These are phyloP conservation scores for Drosophila simulans DNA, from an alignment of 1,140 invertebrate genomes.

Conservation along the genomic window DNA sequence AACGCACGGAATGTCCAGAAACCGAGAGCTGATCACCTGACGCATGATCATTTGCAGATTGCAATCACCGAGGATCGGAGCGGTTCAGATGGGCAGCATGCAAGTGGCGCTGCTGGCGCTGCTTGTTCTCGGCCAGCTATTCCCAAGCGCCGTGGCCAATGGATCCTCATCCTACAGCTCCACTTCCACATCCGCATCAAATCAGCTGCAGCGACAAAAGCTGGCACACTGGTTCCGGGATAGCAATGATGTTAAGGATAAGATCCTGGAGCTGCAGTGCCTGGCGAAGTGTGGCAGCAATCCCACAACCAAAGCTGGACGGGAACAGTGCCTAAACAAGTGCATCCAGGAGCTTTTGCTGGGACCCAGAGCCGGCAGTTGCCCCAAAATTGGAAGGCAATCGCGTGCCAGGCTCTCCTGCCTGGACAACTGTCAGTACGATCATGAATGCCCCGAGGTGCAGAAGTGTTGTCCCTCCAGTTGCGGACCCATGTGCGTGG, in stretches of 20 bases:
- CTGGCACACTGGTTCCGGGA: slow-evolving; percentile 58
- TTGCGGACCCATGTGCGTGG: slow-evolving; percentile 88
- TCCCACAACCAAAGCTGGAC: slow-evolving; percentile 6
- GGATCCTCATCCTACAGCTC: slow-evolving; percentile 4
- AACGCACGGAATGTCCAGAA: slow-evolving; percentile 70
- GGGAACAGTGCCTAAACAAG: slow-evolving; percentile 55
- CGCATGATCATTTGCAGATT: slow-evolving; percentile 66
- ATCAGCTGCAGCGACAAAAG: slow-evolving; percentile 59
- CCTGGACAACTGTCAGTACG: slow-evolving; percentile 86
- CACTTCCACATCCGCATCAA: slow-evolving; percentile 6
- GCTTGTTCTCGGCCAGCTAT: slow-evolving; percentile 36
- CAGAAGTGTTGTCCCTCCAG: slow-evolving; percentile 88
- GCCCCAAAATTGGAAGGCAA: slow-evolving; percentile 50
- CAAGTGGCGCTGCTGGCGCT: slow-evolving; percentile 48
- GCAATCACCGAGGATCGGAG: slow-evolving; percentile 27
- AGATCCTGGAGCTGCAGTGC: slow-evolving; percentile 78
- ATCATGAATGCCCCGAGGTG: slow-evolving; percentile 88
- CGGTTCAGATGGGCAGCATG: slow-evolving; percentile 36
- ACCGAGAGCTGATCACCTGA: slow-evolving; percentile 56
- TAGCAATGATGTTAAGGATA: slow-evolving; percentile 74
- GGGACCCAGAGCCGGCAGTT: slow-evolving; percentile 61
- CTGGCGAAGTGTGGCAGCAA: slow-evolving; percentile 59
- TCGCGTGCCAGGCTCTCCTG: slow-evolving; percentile 84
- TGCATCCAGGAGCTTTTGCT: slow-evolving; percentile 62
- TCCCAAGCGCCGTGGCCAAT: slow-evolving; percentile 18